A percentile compares a stretch with the other conserved stretches of the same genome.
Conservation (phyloP, 1,140 invertebrate species). For the Lepidurus packardi region DNA sequence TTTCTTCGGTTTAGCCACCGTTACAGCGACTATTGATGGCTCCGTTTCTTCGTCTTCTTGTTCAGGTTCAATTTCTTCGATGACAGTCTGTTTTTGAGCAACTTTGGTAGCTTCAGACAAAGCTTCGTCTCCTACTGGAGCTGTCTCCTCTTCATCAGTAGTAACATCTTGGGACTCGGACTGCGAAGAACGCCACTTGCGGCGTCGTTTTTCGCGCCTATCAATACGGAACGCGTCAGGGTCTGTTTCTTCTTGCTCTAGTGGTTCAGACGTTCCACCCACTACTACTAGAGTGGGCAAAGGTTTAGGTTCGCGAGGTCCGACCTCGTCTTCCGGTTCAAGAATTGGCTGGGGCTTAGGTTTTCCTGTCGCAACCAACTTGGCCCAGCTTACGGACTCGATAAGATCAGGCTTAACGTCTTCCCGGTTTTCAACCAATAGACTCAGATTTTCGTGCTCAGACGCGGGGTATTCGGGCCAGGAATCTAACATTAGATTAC, state of each 20-base stretch:
- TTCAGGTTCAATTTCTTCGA: slow-evolving; percentile 23
- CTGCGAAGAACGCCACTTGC: slow-evolving; percentile 37
- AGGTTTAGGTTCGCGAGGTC: slow-evolving; percentile 35
- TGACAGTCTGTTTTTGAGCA: not conserved
- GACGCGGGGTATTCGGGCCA: not conserved
- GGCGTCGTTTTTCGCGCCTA: slow-evolving; percentile 37
- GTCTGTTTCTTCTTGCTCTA: slow-evolving; percentile 37
- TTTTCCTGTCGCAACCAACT: slow-evolving; percentile 30
- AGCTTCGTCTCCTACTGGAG: not conserved
- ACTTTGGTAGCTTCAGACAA: slow-evolving; percentile 11
- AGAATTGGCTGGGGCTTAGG: slow-evolving; percentile 29
- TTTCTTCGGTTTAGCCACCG: slow-evolving; percentile 27
- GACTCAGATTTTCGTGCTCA: not conserved
- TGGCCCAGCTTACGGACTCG: slow-evolving; percentile 35
- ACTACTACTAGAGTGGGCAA: slow-evolving; percentile 36
- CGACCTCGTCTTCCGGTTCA: slow-evolving; percentile 34
- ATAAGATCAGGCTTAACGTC: slow-evolving; percentile 29
- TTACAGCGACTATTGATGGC: not conserved
- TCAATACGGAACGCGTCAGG: slow-evolving; percentile 36
- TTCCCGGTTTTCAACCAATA: slow-evolving; percentile 25
- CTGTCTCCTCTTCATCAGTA: slow-evolving; percentile 32
- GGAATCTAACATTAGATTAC: not conserved
- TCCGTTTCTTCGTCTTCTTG: slow-evolving; percentile 26
- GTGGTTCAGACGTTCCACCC: slow-evolving; percentile 33
- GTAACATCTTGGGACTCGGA: slow-evolving; percentile 37